A percentile compares a stretch with the other conserved stretches of the same genome.
phyloP scores from a whole-genome alignment of 2,113 vertebrate genomes.

The Poicephalus gulielmi region DNA sequence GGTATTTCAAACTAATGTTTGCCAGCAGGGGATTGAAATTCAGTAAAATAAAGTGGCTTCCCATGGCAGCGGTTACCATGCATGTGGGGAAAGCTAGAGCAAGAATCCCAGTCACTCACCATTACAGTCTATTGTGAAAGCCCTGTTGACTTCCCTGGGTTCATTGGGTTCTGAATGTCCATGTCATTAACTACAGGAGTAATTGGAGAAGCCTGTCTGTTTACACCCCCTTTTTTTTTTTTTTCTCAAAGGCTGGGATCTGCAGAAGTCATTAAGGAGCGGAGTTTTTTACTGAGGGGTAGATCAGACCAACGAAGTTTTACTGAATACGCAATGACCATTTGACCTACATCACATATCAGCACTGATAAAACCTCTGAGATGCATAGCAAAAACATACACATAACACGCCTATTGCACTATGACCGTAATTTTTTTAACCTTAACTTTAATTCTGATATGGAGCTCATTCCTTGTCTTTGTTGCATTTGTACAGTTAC shows the following conservation, averaged over 20 bases:
- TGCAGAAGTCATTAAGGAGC: not conserved
- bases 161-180: not conserved
- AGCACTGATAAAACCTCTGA: not conserved
- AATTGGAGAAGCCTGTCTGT: not conserved
- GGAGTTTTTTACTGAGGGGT: not conserved
- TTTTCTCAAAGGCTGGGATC: not conserved
- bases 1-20: not conserved
- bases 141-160: not conserved
- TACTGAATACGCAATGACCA: not conserved
- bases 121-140: not conserved
- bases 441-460: not conserved
- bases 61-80: not conserved
- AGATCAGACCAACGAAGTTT: not conserved
- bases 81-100: not conserved
- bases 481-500: not conserved
- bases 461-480: not conserved
- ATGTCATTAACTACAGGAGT: not conserved
- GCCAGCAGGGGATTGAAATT: not conserved
- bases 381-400: not conserved
- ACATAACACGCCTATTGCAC: not conserved
- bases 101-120: constrained; percentile 1
- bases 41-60: not conserved
- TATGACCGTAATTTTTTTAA: not conserved
- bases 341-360: not conserved
- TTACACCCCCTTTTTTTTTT: not conserved